Conservation (phyloP, 1,140 invertebrate species). For the Eubasilissa regina region DNA sequence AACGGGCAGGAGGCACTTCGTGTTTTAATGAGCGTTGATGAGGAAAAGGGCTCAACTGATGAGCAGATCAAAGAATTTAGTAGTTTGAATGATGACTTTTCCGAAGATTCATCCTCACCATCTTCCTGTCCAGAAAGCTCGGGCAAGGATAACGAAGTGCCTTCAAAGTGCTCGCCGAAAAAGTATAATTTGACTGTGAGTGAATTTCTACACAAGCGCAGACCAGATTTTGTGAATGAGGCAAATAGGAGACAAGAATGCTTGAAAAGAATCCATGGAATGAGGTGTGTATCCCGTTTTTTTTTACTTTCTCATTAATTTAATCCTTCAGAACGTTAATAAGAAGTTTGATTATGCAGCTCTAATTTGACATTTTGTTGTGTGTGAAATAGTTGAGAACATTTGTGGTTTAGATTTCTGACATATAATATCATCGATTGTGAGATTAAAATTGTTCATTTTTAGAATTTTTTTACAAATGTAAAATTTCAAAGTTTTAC, state of each 20-base stretch:
- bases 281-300: constrained; percentile 62
- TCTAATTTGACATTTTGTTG: no score
- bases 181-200: constrained; percentile 63
- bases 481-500: no score
- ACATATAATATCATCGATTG: no score
- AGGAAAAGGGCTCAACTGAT: constrained; percentile 53
- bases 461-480: no score
- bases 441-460: no score
- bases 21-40: neutral
- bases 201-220: constrained; percentile 68
- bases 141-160: constrained; percentile 10
- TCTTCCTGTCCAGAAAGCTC: neutral
- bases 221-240: constrained; percentile 67
- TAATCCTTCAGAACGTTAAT: no score
- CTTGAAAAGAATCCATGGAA: constrained; percentile 65
- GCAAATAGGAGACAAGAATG: constrained; percentile 64
- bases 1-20: constrained; percentile 20
- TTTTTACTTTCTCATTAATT: no score
- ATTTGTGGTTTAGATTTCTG: no score
- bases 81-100: constrained; percentile 48
- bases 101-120: constrained; percentile 15
- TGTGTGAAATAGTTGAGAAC: no score
- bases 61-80: constrained; percentile 54
- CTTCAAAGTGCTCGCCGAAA: constrained; percentile 45
- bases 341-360: no score